Conservation (phyloP, 2,113 vertebrate species). For the Esox niger region DNA sequence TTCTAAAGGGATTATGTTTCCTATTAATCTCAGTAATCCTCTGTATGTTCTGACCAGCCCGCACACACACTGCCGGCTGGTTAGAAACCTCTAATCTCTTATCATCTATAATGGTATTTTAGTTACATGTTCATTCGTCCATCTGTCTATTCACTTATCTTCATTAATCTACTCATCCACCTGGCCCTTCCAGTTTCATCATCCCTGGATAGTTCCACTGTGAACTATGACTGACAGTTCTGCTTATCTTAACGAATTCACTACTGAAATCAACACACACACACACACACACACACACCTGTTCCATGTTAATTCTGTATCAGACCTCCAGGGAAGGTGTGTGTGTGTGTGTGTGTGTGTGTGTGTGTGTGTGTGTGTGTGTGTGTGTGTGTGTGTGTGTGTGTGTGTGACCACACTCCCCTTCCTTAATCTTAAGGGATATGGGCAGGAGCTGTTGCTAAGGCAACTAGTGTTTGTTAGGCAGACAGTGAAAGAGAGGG, state of each 20-base stretch:
- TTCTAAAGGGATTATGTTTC: constrained; percentile 13
- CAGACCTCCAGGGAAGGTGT: not conserved
- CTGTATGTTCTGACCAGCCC: not conserved
- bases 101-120: constrained; percentile 1
- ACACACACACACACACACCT: not conserved
- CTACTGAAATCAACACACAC: no score
- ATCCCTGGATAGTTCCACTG: no score
- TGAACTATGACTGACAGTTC: no score
- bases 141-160: not conserved
- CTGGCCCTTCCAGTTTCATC: not conserved
- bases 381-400: constrained; percentile 45
- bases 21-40: constrained; percentile 20
- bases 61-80: not conserved
- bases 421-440: constrained; percentile 21
- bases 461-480: constrained; percentile 58
- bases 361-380: constrained; percentile 34
- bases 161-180: not conserved
- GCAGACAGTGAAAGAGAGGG: not conserved
- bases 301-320: not conserved
- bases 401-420: not conserved
- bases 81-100: constrained; percentile 7
- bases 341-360: constrained; percentile 35
- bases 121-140: not conserved
- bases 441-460: constrained; percentile 55
- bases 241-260: no score